Evolutionary conservation across 1,140 invertebrate genomes (phyloP), one percentile per base, ranked within the genome.

Genomic region (Latrodectus geometricus): DNA sequence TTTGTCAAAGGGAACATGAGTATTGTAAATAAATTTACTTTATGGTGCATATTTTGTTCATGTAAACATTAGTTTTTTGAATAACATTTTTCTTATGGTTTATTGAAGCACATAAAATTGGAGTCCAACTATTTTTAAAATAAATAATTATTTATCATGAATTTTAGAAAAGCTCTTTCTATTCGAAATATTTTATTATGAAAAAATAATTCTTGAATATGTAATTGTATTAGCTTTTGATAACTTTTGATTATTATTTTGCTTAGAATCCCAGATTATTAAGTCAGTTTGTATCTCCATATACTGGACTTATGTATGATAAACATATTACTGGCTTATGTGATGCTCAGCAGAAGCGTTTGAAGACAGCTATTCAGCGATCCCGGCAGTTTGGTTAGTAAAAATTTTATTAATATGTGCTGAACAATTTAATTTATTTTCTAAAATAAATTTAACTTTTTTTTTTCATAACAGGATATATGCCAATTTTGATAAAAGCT

Each of bases 271-370:
- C 95, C 0, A 94, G 95, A 80, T 91, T 99, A 9, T 90, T 99
- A 3, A 98, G 97, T 17, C 98, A 99, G 90, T 99, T 99, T 91
- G 95, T 98, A 90, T 99, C 97, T 69, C 94, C 96, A 0, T 97
- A 95, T 89, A 99, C 97, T 14, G 97, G 98, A 12, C 93, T 94
- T 88, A 94, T 98, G 82, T 99, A 99, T 91, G 96, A 96, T 0
- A 93, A 95, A 88, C 95, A 99, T 89, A 96, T 99, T 79, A 99
- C 98, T 52, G 96, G 93, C 9, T 91, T 97, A 5, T 98, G 97
- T 90, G 93, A 94, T 90, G 88, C 90, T 8, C 95, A 96, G 89
- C 96, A 98, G 88, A 91, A 93, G 70, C 90, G 91, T 87, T 92
- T 97, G 0, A 94, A 95, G 90, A 89, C 89, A 4, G 95, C 96